These are phyloP conservation scores for Synanceia verrucosa DNA, from an alignment of 2,797 vertebrate genomes.

Conservation along the genomic window DNA sequence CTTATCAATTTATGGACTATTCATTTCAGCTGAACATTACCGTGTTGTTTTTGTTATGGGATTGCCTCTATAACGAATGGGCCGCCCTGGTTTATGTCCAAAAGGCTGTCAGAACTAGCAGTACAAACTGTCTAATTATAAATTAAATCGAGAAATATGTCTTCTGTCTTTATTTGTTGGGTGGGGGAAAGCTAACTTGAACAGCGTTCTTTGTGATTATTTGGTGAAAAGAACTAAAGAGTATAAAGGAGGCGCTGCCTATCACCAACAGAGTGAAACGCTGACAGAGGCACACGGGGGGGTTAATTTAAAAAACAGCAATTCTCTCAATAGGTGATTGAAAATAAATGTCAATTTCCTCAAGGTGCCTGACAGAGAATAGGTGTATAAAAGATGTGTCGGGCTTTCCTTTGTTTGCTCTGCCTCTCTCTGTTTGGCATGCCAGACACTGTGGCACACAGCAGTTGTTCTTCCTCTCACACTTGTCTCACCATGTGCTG, in stretches of 20 bases:
- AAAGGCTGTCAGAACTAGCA: neutral
- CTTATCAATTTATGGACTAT: neutral
- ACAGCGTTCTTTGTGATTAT: neutral
- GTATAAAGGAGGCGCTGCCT: conserved; percentile 10
- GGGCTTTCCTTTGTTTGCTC: conserved; percentile 36
- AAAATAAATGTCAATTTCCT: conserved; percentile 24
- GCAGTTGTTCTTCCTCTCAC: conserved; percentile 27
- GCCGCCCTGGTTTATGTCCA: neutral
- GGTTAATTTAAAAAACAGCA: conserved; percentile 26
- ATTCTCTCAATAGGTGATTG: conserved; percentile 12
- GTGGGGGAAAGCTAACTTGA: neutral
- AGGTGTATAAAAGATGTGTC: neutral
- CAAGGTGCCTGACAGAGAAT: conserved; percentile 16
- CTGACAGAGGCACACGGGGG: conserved; percentile 12
- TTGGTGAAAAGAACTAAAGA: conserved; percentile 9
- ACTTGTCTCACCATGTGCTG: conserved; percentile 25
- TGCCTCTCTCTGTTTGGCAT: conserved; percentile 20
- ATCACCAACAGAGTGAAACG: conserved; percentile 16
- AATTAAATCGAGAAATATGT: neutral
- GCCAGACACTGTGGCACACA: conserved; percentile 11
- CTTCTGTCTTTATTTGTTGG: neutral
- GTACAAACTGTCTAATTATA: neutral
- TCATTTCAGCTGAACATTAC: neutral
- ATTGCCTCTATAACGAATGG: neutral
- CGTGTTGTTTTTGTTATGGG: neutral